A percentile compares a stretch with the other conserved stretches of the same genome.
Conservation (phyloP, 2,888 invertebrate genomes). For the Poecilobothrus nobilitatus region DNA sequence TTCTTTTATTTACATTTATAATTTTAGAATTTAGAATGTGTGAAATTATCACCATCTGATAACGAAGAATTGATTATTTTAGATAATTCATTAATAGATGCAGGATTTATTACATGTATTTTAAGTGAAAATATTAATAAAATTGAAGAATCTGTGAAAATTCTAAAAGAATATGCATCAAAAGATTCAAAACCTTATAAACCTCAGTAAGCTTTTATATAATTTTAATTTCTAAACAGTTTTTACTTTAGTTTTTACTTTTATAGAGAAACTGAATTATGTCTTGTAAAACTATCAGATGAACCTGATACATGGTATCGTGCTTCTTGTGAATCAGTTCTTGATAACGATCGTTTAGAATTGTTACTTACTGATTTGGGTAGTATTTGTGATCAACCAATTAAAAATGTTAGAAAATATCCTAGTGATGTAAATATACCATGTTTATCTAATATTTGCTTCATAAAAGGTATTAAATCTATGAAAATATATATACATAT, state of each 20-base stretch:
- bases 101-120: neutral
- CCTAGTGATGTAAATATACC: constrained; percentile 20
- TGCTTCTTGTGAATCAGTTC: constrained; percentile 20
- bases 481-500: too few relatives aligned
- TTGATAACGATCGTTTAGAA: constrained; percentile 21
- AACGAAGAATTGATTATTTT: neutral
- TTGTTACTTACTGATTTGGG: constrained; percentile 23
- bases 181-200: neutral
- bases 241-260: neutral
- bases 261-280: constrained; percentile 20
- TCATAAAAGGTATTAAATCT: constrained; percentile 17
- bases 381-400: constrained; percentile 14
- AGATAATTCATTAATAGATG: neutral
- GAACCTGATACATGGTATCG: constrained; percentile 20
- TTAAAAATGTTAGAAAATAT: constrained; percentile 20
- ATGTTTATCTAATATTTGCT: constrained; percentile 17
- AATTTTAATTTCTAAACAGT: neutral
- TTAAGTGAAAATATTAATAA: neutral
- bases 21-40: neutral
- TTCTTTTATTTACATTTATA: neutral
- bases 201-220: neutral
- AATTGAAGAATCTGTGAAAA: neutral
- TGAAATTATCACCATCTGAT: neutral
- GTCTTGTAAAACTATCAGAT: constrained; percentile 20
- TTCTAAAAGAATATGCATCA: neutral